phyloP scores from a whole-genome alignment of 2,113 vertebrate species.

The Bos javanicus region DNA sequence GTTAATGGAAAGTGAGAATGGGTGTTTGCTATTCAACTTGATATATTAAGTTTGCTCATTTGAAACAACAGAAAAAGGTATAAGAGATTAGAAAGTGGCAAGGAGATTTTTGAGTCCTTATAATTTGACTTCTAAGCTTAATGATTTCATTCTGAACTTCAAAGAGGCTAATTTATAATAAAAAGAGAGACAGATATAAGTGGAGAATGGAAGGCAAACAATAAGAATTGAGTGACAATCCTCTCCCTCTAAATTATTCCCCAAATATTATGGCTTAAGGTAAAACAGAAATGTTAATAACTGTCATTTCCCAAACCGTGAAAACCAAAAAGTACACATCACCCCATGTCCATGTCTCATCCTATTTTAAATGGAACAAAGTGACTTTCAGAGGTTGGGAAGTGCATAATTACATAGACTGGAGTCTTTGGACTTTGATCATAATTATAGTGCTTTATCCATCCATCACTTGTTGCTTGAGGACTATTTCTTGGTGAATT shows the following conservation, averaged over 20 bases:
- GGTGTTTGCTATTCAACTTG: background rate
- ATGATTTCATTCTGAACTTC: background rate
- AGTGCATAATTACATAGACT: conserved; percentile 66
- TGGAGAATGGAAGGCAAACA: background rate
- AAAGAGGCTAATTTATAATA: conserved; percentile 29
- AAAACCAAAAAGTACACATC: conserved; percentile 64
- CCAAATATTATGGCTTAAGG: conserved; percentile 56
- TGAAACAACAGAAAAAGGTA: conserved; percentile 32
- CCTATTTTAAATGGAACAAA: conserved; percentile 68
- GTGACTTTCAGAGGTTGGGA: conserved; percentile 63
- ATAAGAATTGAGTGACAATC: conserved; percentile 14
- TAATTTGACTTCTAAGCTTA: background rate
- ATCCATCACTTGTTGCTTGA: conserved; percentile 72
- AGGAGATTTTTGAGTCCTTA: background rate
- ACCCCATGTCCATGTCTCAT: conserved; percentile 57
- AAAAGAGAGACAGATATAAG: background rate
- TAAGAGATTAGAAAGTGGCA: background rate
- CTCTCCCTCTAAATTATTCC: conserved; percentile 44
- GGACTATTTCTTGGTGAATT: conserved; percentile 44
- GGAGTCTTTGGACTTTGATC: conserved; percentile 68
- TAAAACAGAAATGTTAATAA: conserved; percentile 64
- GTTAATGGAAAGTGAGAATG: conserved; percentile 18
- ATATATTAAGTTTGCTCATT: conserved; percentile 17
- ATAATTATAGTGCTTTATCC: conserved; percentile 70
- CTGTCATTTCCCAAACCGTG: conserved; percentile 67